These are phyloP conservation scores for Dryadula phaetusa DNA, from an alignment of 2,888 invertebrate species.

Conservation along the genomic window DNA sequence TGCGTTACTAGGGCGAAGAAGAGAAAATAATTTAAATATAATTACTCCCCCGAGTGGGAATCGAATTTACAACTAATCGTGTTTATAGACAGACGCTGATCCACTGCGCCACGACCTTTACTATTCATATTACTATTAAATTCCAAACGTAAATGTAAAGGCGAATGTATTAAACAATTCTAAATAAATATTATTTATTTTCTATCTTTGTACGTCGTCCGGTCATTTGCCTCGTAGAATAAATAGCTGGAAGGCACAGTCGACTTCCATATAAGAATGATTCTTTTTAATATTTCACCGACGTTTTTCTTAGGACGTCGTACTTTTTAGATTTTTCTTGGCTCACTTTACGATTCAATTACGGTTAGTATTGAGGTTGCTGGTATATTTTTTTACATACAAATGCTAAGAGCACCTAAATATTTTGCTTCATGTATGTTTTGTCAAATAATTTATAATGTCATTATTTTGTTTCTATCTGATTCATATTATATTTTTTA, in stretches of 20 bases:
- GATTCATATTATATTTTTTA: too few relatives aligned
- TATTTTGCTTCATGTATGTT: not conserved
- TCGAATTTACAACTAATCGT: too few relatives aligned
- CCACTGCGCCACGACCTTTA: too few relatives aligned
- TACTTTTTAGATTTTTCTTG: constrained; percentile 3
- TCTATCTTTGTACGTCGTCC: not conserved
- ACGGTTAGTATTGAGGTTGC: not conserved
- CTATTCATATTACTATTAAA: too few relatives aligned
- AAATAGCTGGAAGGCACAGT: constrained; percentile 9
- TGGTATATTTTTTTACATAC: not conserved
- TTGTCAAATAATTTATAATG: not conserved
- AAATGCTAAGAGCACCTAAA: not conserved
- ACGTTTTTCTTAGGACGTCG: constrained; percentile 9
- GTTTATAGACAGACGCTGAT: too few relatives aligned
- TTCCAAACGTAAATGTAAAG: not conserved
- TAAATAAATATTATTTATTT: constrained; percentile 18
- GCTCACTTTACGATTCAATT: constrained; percentile 14
- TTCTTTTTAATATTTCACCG: constrained; percentile 21
- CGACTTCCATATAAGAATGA: constrained; percentile 20
- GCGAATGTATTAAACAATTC: not conserved
- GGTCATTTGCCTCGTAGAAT: constrained; percentile 25
- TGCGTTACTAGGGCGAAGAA: too few relatives aligned
- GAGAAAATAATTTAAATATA: too few relatives aligned
- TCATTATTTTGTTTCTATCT: too few relatives aligned
- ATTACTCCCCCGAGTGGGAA: too few relatives aligned